These are phyloP conservation scores for Coremacera marginata DNA, from an alignment of 2,888 invertebrate species.

Conservation along the genomic window DNA sequence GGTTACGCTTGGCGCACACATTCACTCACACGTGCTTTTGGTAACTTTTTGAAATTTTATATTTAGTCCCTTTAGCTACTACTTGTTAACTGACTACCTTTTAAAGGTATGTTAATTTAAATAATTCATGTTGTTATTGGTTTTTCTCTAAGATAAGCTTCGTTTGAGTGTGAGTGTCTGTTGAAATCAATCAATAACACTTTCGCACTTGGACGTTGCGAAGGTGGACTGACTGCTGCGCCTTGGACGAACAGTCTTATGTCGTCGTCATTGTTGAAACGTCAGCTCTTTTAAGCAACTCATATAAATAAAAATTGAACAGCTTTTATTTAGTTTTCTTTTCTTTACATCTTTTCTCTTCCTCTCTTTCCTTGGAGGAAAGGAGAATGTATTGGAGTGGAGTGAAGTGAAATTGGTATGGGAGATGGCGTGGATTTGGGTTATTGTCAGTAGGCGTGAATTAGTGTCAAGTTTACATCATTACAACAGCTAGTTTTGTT, in stretches of 20 bases:
- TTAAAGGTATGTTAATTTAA: too few relatives aligned
- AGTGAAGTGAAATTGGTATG: constrained; percentile 22
- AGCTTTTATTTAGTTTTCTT: not conserved
- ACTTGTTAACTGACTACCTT: too few relatives aligned
- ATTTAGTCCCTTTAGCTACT: too few relatives aligned
- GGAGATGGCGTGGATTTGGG: not conserved
- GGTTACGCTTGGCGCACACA: constrained; percentile 11
- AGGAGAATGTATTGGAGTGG: too few relatives aligned
- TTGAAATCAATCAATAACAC: constrained; percentile 2
- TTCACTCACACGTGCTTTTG: too few relatives aligned
- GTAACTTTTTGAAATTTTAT: too few relatives aligned
- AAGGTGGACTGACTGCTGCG: constrained; percentile 11
- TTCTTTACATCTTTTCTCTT: not conserved
- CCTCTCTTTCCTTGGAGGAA: not conserved
- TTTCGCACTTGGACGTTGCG: not conserved
- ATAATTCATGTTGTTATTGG: too few relatives aligned
- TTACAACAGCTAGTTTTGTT: too few relatives aligned
- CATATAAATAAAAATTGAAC: not conserved
- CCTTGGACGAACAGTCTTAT: constrained; percentile 18
- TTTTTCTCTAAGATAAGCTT: too few relatives aligned
- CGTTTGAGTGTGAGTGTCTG: not conserved
- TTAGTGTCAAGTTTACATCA: not conserved
- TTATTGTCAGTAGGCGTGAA: constrained; percentile 8
- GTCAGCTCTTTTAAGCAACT: too few relatives aligned
- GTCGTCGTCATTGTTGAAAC: constrained; percentile 43